Conservation (phyloP, 2,113 vertebrate genomes). For the Podocnemis expansa region DNA sequence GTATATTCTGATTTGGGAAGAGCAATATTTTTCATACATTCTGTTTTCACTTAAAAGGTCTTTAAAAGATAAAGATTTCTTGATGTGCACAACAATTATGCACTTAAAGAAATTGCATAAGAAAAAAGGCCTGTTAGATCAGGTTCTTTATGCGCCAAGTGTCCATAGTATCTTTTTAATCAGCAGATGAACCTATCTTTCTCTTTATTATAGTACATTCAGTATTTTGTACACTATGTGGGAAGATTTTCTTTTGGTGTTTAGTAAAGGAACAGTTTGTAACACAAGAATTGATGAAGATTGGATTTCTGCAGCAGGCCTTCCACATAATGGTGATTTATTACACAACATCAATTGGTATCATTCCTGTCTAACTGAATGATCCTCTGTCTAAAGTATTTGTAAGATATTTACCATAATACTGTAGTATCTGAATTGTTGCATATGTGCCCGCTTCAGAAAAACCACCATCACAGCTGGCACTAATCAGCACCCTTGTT, state of each 20-base stretch:
- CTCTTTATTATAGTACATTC: not conserved
- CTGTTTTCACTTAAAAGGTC: not conserved
- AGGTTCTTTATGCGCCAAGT: not conserved
- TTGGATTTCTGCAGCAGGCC: not conserved
- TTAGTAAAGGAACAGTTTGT: not conserved
- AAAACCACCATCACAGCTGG: not conserved
- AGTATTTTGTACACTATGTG: not conserved
- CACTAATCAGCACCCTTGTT: not conserved
- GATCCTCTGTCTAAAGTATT: not conserved
- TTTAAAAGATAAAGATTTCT: not conserved
- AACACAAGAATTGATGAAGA: not conserved
- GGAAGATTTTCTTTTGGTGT: not conserved
- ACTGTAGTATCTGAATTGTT: not conserved
- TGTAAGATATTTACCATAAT: not conserved
- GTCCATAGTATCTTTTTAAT: not conserved
- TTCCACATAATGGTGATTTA: not conserved
- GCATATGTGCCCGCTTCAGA: not conserved
- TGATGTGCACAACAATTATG: not conserved
- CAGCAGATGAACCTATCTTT: not conserved
- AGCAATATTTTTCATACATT: not conserved
- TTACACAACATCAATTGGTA: not conserved
- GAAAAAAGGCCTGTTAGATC: not conserved
- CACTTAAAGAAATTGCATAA: not conserved
- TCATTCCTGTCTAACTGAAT: not conserved
- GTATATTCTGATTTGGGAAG: not conserved